Conservation (phyloP, 2,888 invertebrate species). For the Idaea dimidiata region DNA sequence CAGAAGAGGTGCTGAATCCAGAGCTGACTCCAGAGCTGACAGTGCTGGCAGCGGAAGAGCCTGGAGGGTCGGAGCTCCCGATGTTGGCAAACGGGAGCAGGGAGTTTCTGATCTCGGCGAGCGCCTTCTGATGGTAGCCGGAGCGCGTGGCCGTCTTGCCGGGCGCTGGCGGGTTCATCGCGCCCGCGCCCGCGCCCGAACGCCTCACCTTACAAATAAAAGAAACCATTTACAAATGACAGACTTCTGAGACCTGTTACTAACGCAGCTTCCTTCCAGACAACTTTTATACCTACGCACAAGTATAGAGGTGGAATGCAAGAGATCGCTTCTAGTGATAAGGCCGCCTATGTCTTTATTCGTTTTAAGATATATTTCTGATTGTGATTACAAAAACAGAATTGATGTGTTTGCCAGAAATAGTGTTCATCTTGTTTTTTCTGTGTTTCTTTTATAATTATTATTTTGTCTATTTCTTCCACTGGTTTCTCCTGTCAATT, state of each 20-base stretch:
- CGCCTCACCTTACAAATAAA: conserved; percentile 57
- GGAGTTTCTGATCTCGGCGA: conserved; percentile 92
- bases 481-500: too few relatives aligned
- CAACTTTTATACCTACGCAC: too few relatives aligned
- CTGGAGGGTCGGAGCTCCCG: conserved; percentile 81
- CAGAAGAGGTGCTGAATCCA: conserved; percentile 80
- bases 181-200: conserved; percentile 80
- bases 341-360: too few relatives aligned
- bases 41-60: conserved; percentile 88
- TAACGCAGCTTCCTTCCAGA: too few relatives aligned
- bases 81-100: conserved; percentile 89
- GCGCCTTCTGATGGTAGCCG: conserved; percentile 92
- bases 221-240: not conserved
- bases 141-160: conserved; percentile 85
- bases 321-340: too few relatives aligned
- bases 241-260: not conserved
- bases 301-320: too few relatives aligned
- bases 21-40: conserved; percentile 82
- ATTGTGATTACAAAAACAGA: too few relatives aligned
- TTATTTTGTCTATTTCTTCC: too few relatives aligned
- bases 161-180: conserved; percentile 84
- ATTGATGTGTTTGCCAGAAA: too few relatives aligned
- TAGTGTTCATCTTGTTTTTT: too few relatives aligned
- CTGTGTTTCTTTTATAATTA: too few relatives aligned
- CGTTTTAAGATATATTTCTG: too few relatives aligned